These are phyloP conservation scores for Melanogrammus aeglefinus DNA, from an alignment of 2,797 vertebrate genomes.

Conservation along the genomic window DNA sequence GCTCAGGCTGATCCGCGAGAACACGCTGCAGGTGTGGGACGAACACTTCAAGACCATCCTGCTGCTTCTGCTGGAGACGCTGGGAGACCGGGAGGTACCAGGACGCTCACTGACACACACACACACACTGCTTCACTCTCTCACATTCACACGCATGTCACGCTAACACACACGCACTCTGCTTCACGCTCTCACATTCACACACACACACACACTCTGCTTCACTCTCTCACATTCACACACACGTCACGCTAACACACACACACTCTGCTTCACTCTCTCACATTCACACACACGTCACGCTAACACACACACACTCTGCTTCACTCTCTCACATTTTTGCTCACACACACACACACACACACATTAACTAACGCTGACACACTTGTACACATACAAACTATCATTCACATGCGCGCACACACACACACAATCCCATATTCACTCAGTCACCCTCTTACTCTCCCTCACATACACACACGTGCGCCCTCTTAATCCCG, in stretches of 20 bases:
- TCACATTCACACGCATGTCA: background rate
- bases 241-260: too few species aligned
- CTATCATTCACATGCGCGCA: background rate
- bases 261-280: too few species aligned
- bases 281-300: background rate
- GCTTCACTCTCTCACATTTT: background rate
- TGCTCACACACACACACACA: too few species aligned
- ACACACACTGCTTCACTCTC: background rate
- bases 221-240: background rate
- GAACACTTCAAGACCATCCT: slow-evolving; percentile 98
- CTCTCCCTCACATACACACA: background rate
- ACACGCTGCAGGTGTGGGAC: slow-evolving; percentile 94
- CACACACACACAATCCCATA: background rate
- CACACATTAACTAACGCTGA: background rate
- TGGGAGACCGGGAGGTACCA: slow-evolving; percentile 92
- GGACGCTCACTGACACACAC: background rate
- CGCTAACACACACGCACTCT: too few species aligned
- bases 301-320: background rate
- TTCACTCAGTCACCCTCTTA: too few species aligned
- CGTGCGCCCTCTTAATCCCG: background rate
- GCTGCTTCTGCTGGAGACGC: slow-evolving; percentile 90
- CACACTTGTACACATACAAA: background rate
- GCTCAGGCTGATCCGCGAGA: slow-evolving; percentile 90
- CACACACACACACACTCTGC: background rate
- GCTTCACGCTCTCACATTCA: background rate